Evolutionary conservation across 2,113 vertebrate genomes (phyloP), one percentile per base, ranked within the genome.

Genomic region (Ursus arctos): DNA sequence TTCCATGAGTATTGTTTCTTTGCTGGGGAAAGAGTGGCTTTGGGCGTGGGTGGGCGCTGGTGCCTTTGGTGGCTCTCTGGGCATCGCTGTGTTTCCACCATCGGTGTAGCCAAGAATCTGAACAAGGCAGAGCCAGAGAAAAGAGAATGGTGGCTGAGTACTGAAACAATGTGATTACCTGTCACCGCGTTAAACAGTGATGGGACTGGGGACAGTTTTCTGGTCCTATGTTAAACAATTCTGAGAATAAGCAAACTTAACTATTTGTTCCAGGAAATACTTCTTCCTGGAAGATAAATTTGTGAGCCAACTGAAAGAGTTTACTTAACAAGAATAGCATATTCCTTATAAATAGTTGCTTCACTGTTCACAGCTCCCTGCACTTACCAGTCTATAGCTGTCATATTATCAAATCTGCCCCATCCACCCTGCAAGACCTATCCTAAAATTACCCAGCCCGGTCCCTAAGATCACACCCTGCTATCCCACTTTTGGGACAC

Each of bases 211-310:
- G 69, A 33, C 72, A 57, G 49, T 86, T 96, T 93, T 93, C 89
- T 91, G 33, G 91, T 71, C 76, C n/a, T 81, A 18, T 82, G 82
- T 85, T 95, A 96, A 90, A 47, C 67, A 88, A 47, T 96, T 87
- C 65, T 92, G 76, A 81, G 81, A 76, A 86, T 71, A 92, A 94
- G 87, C 55, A 84, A 88, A 98, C 21, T 88, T 93, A 93, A 24
- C 53, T 65, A 47, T n/a, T 88, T 96, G 51, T 91, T 91, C 51
- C 49, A 96, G 89, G 74, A 96, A 96, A 91, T 40, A 53, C 6
- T 36, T 91, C 94, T 94, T 59, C 59, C 51, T 93, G 51, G 95
- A 96, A 92, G 95, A 88, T 94, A 93, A 91, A 92, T 79, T 53
- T 40, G 22, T 91, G 36, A 96, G 69, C 43, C 86, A 97, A 63